Conservation (phyloP, 1,140 invertebrate genomes). For the Adoxophyes honmai region DNA sequence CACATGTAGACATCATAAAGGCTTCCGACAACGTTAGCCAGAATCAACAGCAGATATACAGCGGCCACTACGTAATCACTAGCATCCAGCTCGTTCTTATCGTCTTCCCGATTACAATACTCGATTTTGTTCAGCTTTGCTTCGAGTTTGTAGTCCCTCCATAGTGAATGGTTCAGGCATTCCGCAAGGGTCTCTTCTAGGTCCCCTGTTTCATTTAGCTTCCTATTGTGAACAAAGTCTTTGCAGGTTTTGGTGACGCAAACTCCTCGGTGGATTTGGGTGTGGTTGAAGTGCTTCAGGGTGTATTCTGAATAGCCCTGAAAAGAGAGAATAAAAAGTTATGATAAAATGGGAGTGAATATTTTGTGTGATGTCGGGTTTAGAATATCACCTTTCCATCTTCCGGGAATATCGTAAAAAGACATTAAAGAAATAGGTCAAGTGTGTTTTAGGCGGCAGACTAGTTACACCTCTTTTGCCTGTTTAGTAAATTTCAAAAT, state of each 20-base stretch:
- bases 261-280: slow-evolving; percentile 72
- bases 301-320: slow-evolving; percentile 61
- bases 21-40: slow-evolving; percentile 6
- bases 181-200: slow-evolving; percentile 9
- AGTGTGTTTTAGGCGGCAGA: too few species aligned
- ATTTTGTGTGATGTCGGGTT: too few species aligned
- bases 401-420: too few species aligned
- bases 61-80: slow-evolving; percentile 1
- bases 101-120: slow-evolving; percentile 3
- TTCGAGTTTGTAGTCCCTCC: slow-evolving; percentile 6
- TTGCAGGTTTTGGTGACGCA: slow-evolving; percentile 60
- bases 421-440: too few species aligned
- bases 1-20: slow-evolving; percentile 13
- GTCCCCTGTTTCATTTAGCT: slow-evolving; percentile 24
- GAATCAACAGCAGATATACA: slow-evolving; percentile 3
- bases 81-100: neutral
- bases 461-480: too few species aligned
- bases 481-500: too few species aligned
- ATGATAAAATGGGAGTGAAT: too few species aligned
- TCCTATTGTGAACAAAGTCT: slow-evolving; percentile 21
- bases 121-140: neutral
- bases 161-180: slow-evolving; percentile 7
- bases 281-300: slow-evolving; percentile 75
- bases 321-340: slow-evolving; percentile 6
- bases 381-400: too few species aligned